These are phyloP conservation scores for Chrysolina haemoptera DNA, from an alignment of 2,888 invertebrate genomes.

Conservation along the genomic window DNA sequence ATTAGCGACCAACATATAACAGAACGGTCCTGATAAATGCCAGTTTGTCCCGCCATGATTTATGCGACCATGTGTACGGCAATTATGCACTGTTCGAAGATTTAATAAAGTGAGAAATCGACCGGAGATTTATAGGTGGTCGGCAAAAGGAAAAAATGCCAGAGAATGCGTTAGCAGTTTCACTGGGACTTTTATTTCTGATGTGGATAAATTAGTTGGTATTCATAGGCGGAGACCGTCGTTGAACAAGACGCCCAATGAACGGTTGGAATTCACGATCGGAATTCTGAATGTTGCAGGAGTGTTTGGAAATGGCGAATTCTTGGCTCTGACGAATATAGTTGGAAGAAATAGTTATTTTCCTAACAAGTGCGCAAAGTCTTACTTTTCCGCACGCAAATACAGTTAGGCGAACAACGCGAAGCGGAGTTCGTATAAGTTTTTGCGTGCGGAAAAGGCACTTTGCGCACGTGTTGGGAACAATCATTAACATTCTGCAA, in stretches of 20 bases:
- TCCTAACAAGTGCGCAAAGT: too few relatives aligned
- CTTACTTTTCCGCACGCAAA: too few relatives aligned
- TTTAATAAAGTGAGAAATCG: slow-evolving; percentile 69
- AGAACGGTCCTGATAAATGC: slow-evolving; percentile 62
- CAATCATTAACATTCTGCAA: too few relatives aligned
- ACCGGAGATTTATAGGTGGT: slow-evolving; percentile 63
- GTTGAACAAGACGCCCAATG: background rate
- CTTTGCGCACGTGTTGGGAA: too few relatives aligned
- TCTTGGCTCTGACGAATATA: background rate
- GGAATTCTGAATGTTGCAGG: background rate
- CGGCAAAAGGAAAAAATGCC: slow-evolving; percentile 37
- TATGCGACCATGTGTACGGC: slow-evolving; percentile 66
- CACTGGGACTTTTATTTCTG: slow-evolving; percentile 38
- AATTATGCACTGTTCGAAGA: slow-evolving; percentile 68
- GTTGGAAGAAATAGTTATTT: too few relatives aligned
- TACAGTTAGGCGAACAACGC: too few relatives aligned
- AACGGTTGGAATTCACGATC: background rate
- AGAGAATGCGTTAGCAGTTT: slow-evolving; percentile 59
- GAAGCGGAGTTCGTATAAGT: too few relatives aligned
- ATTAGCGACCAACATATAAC: slow-evolving; percentile 61
- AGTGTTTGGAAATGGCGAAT: background rate
- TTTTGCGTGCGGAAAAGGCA: too few relatives aligned
- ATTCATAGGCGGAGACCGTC: slow-evolving; percentile 19
- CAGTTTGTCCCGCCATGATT: slow-evolving; percentile 64
- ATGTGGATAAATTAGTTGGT: slow-evolving; percentile 10